These are phyloP conservation scores for Campoplex capitator DNA, from an alignment of 2,888 invertebrate genomes.

Conservation along the genomic window DNA sequence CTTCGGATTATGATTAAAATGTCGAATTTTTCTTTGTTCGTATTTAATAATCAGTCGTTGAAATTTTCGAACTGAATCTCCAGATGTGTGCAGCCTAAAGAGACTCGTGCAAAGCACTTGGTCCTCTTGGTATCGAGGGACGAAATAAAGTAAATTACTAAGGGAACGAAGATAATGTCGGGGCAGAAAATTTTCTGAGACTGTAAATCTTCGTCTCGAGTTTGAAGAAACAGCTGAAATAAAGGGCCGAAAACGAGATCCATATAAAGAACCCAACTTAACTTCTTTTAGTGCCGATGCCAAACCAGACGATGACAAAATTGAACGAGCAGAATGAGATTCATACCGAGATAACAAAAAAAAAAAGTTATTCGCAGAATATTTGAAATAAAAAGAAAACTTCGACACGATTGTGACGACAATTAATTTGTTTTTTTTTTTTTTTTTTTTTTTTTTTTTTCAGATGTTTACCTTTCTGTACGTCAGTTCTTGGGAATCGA, in stretches of 20 bases:
- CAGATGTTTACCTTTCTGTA: no score
- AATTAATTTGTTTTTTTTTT: background rate
- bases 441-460: no score
- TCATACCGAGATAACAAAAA: background rate
- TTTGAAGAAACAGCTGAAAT: conserved; percentile 15
- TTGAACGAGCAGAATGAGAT: background rate
- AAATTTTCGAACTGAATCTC: background rate
- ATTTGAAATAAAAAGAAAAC: background rate
- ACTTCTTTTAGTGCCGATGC: background rate
- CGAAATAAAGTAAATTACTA: conserved; percentile 4
- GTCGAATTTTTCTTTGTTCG: background rate
- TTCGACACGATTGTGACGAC: background rate
- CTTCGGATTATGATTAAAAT: background rate
- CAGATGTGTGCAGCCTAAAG: background rate
- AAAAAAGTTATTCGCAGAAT: background rate
- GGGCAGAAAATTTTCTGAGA: conserved; percentile 1
- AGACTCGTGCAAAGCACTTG: conserved; percentile 1
- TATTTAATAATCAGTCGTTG: background rate
- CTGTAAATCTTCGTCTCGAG: conserved; percentile 37
- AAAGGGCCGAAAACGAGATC: conserved; percentile 1
- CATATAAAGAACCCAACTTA: conserved; percentile 1
- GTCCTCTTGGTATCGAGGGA: conserved; percentile 19
- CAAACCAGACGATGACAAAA: conserved; percentile 6
- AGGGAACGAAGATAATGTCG: conserved; percentile 6
- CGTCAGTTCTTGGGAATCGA: background rate